Conservation (phyloP, 2,888 invertebrate species). For the Acrobasis suavella region DNA sequence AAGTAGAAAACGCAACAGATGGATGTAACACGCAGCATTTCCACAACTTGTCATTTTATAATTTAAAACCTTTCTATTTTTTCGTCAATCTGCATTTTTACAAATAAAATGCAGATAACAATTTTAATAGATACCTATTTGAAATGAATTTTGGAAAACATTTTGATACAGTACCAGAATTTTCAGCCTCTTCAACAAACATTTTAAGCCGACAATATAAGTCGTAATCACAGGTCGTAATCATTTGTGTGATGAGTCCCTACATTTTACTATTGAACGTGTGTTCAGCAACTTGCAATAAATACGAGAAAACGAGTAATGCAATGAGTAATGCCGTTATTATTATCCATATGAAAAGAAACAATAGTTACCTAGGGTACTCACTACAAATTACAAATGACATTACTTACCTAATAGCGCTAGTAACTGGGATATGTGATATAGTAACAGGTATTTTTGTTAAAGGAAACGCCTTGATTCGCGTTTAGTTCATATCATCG, state of each 20-base stretch:
- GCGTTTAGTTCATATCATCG: constrained; percentile 37
- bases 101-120: background rate
- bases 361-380: background rate
- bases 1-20: constrained; percentile 35
- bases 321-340: background rate
- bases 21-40: constrained; percentile 16
- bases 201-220: background rate
- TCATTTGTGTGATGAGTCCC: background rate
- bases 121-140: no score
- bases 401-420: background rate
- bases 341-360: background rate
- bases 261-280: no score
- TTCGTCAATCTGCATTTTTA: background rate
- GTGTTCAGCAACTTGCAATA: background rate
- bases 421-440: background rate
- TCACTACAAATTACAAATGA: background rate
- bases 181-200: background rate
- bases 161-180: no score
- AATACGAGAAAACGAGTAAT: background rate
- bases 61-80: background rate
- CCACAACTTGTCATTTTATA: constrained; percentile 7
- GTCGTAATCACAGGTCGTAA: no score
- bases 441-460: constrained; percentile 9
- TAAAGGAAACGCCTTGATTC: constrained; percentile 33
- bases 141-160: no score